phyloP scores from a whole-genome alignment of 1,140 invertebrate genomes.

The Diorhabda elongata region DNA sequence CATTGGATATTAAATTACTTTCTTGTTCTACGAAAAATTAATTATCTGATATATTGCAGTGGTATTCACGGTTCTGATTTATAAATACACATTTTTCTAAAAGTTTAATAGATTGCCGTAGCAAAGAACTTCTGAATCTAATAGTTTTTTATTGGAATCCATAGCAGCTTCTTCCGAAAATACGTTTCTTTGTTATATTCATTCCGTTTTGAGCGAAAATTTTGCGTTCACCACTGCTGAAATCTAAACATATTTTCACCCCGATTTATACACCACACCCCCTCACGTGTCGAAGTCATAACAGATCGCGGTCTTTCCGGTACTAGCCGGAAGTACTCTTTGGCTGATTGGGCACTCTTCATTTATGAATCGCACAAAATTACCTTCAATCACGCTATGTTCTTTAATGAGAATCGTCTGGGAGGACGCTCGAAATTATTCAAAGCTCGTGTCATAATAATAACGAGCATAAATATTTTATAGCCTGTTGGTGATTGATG shows the following conservation, averaged over 20 bases:
- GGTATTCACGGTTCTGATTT: no score
- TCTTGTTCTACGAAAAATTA: no score
- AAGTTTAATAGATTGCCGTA: no score
- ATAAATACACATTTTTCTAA: no score
- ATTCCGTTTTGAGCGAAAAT: no score
- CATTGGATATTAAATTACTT: no score
- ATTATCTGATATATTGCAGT: no score
- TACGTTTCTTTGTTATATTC: no score
- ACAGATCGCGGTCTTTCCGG: constrained; percentile 16
- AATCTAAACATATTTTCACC: neutral
- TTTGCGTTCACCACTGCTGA: neutral
- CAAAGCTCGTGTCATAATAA: neutral
- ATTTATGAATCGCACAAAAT: constrained; percentile 17
- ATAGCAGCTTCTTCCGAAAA: no score
- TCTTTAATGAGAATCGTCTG: constrained; percentile 11
- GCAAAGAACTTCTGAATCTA: no score
- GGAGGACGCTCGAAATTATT: neutral
- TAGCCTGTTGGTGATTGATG: constrained; percentile 3
- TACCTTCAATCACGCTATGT: constrained; percentile 14
- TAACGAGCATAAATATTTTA: constrained; percentile 10
- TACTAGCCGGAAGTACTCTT: constrained; percentile 17
- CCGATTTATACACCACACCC: constrained; percentile 2
- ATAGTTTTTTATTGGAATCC: no score
- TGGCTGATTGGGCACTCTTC: constrained; percentile 15
- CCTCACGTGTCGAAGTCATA: constrained; percentile 17